Base-by-base conservation (phyloP, 2,113 vertebrate genomes). In the Barbus barbus region DNA sequence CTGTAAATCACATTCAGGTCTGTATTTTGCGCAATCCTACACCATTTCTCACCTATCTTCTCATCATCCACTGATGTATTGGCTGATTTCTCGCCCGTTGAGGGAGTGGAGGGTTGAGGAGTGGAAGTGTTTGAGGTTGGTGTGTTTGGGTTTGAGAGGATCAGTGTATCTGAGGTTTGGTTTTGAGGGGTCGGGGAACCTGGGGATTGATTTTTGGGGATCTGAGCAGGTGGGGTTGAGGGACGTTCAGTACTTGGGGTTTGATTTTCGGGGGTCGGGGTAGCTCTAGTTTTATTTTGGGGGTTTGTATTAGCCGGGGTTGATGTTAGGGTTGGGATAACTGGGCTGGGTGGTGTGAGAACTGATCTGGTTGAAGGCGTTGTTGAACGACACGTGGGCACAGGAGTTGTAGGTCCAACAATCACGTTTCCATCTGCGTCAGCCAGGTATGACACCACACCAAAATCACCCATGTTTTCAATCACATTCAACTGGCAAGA, bases 401-500 rank as follows among this genome's bases (percentile, higher is more conserved):
- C 1, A n/a, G 71, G 26, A 16, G 78, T 89, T 81, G 75, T 41
- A 38, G 92, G 87, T 6, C 93, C 93, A 84, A 93, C 92, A 41
- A 93, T 89, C 60, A 95, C 89, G 0, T 95, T 94, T 80, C 95
- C 95, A 9, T 94, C 92, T 51, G 85, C 87, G 51, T 95, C 95
- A 22, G 93, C 93, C 87, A 89, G 88, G 12, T 93, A 94, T 24
- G 94, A 93, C 36, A 94, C 93, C 81, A 93, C 91, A 36, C 94
- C 93, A 86, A 90, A 84, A 85, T 95, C 94, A 48, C 92, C 95
- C 18, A 91, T 93, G 88, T 89, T 93, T 82, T 94, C 92, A 53
- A 84, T 93, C 85, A 94, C 88, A 33, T 94, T 93, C 86, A 97
- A 84, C 96, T 97, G 91, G 87, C 73, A 91, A 90, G 88, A 91